phyloP scores from a whole-genome alignment of 2,888 invertebrate genomes.

The Acheta domesticus region DNA sequence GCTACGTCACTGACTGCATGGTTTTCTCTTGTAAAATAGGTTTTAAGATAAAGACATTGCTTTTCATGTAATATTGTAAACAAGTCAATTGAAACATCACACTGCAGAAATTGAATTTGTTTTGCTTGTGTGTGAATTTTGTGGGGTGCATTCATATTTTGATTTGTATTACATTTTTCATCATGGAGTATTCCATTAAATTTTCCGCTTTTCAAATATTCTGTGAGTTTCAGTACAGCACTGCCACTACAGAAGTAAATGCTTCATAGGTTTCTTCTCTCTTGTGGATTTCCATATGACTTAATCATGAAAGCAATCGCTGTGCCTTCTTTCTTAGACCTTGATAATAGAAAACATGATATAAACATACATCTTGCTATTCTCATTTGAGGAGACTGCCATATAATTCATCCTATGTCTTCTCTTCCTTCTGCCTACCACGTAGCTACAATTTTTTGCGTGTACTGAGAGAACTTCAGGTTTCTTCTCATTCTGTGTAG shows the following conservation, averaged over 20 bases:
- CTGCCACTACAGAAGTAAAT: slow-evolving; percentile 22
- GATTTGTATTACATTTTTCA: neutral
- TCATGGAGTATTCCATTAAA: slow-evolving; percentile 6
- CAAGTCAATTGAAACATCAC: neutral
- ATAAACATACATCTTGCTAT: neutral
- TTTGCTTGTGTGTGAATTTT: slow-evolving; percentile 18
- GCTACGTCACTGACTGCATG: neutral
- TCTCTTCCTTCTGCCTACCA: slow-evolving; percentile 24
- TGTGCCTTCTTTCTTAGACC: slow-evolving; percentile 38
- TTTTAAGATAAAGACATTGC: neutral
- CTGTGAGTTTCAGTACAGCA: neutral
- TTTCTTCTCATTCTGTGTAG: neutral
- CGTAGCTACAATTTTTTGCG: slow-evolving; percentile 21
- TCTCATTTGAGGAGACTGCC: neutral
- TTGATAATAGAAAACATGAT: slow-evolving; percentile 1
- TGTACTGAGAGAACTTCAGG: neutral
- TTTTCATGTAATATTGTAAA: neutral
- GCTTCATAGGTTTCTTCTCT: slow-evolving; percentile 26
- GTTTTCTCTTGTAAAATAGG: neutral
- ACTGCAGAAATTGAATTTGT: neutral
- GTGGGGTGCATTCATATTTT: slow-evolving; percentile 4
- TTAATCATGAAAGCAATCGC: slow-evolving; percentile 36
- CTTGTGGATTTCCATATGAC: slow-evolving; percentile 24
- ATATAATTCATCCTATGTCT: slow-evolving; percentile 21
- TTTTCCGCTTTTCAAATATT: neutral